Evolutionary conservation across 2,113 vertebrate species (phyloP), one percentile per base, ranked within the genome.

Genomic region (Fukomys damarensis): DNA sequence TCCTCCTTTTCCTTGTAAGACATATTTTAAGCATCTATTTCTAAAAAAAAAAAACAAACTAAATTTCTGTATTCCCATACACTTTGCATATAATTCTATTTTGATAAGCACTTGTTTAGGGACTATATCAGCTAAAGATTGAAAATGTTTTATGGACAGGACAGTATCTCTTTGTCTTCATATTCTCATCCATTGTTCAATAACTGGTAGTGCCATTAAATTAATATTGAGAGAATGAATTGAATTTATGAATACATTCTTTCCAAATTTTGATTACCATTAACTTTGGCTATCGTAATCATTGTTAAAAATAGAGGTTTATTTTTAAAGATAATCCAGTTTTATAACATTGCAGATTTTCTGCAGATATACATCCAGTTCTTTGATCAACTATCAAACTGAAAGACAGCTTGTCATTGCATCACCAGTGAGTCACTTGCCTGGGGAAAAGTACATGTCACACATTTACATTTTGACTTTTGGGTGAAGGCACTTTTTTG

Each of bases 391-490:
- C 26, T 72, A 82, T 79, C 76, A 93, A 70, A 58, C 66, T 58
- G 89, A 86, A 90, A 52, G n/a, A 65, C 3, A 54, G 49, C 61
- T 81, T 95, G 77, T 96, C 95, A 77, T 32, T 46, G 38, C 24
- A 77, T 70, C 85, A 82, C 7, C 94, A 81, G 38, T 66, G 80
- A 97, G 61, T 96, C 87, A 95, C 76, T 91, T 20, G 85, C 94
- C 90, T 20, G 22, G 41, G 46, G 82, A 91, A 80, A 94, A 85
- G 58, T 28, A 32, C n/a, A 8, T 82, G 58, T 65, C 87, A 93
- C 41, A 85, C 85, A 91, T 92, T 97, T 91, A 85, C 59, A 95
- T 92, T 96, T 88, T 88, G 54, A 70, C 81, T 77, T 82, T 91
- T 72, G 85, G 91, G 52, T 32, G 74, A 85, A 95, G 59, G 41